phyloP scores from a whole-genome alignment of 2,888 invertebrate species.

The Opisthograptis luteolata region DNA sequence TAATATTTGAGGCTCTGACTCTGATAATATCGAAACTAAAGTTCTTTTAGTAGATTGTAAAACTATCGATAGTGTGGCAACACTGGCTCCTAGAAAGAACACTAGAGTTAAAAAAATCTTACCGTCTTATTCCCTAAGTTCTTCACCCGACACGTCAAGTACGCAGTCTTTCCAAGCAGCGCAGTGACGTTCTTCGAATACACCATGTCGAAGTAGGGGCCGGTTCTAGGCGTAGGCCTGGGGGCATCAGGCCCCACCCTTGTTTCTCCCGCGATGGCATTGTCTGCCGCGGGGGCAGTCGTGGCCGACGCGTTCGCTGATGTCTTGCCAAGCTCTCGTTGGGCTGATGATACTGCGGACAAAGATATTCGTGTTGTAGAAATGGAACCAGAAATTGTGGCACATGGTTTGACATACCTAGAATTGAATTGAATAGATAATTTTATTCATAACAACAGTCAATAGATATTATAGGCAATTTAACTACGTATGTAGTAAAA shows the following conservation, averaged over 20 bases:
- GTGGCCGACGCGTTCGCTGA: constrained; percentile 70
- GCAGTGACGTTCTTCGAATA: constrained; percentile 92
- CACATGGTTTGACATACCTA: too few relatives aligned
- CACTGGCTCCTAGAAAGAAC: not conserved
- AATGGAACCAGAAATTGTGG: not conserved
- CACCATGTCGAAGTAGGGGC: constrained; percentile 90
- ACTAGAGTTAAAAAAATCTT: constrained; percentile 62
- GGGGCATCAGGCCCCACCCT: constrained; percentile 64
- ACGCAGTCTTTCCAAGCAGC: constrained; percentile 94
- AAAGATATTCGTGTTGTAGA: constrained; percentile 25
- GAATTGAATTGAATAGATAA: too few relatives aligned
- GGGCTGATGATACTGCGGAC: constrained; percentile 75
- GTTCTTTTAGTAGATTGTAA: too few relatives aligned
- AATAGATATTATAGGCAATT: too few relatives aligned
- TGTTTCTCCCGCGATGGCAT: constrained; percentile 64
- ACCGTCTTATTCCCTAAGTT: constrained; percentile 96
- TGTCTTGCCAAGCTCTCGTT: constrained; percentile 73
- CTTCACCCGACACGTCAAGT: constrained; percentile 94
- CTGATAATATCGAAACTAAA: too few relatives aligned
- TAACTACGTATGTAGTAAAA: too few relatives aligned
- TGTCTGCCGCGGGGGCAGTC: constrained; percentile 82
- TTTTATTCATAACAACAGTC: too few relatives aligned
- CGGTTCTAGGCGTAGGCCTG: constrained; percentile 82
- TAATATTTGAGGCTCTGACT: too few relatives aligned
- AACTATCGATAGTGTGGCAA: too few relatives aligned